phyloP scores from a whole-genome alignment of 2,797 vertebrate species.

The Notolabrus celidotus region DNA sequence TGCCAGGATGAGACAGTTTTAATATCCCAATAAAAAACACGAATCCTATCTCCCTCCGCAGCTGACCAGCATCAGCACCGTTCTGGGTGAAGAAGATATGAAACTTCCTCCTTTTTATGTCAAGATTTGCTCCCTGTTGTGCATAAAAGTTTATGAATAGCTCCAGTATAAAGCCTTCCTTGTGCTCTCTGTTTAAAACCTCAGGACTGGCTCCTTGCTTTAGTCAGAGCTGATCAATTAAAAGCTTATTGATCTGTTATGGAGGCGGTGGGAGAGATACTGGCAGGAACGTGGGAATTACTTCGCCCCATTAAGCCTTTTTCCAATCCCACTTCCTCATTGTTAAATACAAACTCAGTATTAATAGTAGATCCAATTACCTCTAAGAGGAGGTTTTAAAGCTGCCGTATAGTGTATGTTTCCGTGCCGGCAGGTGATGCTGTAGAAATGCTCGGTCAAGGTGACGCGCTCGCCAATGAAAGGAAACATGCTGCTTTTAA shows the following conservation, averaged over 20 bases:
- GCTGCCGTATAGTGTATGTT: background rate
- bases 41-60: constrained; percentile 18
- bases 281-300: constrained; percentile 40
- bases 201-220: constrained; percentile 8
- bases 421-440: background rate
- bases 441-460: background rate
- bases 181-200: constrained; percentile 25
- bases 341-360: constrained; percentile 33
- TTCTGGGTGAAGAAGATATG: constrained; percentile 13
- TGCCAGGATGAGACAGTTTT: constrained; percentile 45
- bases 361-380: constrained; percentile 32
- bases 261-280: constrained; percentile 40
- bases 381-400: background rate
- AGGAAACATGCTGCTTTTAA: constrained; percentile 5
- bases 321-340: constrained; percentile 10
- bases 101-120: constrained; percentile 29
- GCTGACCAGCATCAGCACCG: constrained; percentile 24
- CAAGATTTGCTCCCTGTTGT: constrained; percentile 36
- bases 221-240: constrained; percentile 76
- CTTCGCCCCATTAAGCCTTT: constrained; percentile 19
- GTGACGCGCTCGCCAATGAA: constrained; percentile 5
- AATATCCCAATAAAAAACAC: constrained; percentile 56
- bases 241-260: constrained; percentile 74
- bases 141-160: constrained; percentile 53
- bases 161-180: constrained; percentile 7